phyloP scores from a whole-genome alignment of 2,113 vertebrate species.

The Mustela nigripes region DNA sequence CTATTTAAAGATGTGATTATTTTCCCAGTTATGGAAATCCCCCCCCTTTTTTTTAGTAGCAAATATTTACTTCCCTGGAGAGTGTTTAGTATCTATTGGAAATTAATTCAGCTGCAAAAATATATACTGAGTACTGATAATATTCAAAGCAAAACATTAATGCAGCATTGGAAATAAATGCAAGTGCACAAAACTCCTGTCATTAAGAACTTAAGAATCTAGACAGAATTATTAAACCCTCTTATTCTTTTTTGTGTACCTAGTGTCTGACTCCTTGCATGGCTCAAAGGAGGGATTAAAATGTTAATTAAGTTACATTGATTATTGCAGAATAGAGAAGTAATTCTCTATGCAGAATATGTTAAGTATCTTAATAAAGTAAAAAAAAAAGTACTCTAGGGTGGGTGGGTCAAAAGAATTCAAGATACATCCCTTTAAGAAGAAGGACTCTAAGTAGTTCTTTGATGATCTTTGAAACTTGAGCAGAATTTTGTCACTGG shows the following conservation, averaged over 20 bases:
- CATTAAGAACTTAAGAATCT: slow-evolving; percentile 7
- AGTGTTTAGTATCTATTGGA: slow-evolving; percentile 21
- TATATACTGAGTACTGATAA: neutral
- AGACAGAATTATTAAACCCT: neutral
- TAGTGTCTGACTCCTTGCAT: neutral
- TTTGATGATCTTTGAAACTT: slow-evolving; percentile 21
- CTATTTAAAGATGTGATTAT: slow-evolving; percentile 48
- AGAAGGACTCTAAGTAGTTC: neutral
- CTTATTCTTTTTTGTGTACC: slow-evolving; percentile 30
- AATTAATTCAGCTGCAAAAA: slow-evolving; percentile 33
- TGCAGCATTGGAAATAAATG: slow-evolving; percentile 38
- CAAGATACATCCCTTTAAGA: slow-evolving; percentile 13
- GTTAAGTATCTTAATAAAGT: slow-evolving; percentile 37
- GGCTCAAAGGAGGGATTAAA: slow-evolving; percentile 20
- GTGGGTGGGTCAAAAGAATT: neutral
- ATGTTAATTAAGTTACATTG: slow-evolving; percentile 32
- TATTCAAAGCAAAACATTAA: slow-evolving; percentile 21
- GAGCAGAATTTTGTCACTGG: slow-evolving; percentile 31
- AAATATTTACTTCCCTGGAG: slow-evolving; percentile 53
- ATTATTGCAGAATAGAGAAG: slow-evolving; percentile 33
- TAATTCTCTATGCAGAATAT: neutral
- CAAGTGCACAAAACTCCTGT: neutral
- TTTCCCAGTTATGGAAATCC: neutral
- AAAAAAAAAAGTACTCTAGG: neutral
- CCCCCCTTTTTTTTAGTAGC: neutral